Conservation (phyloP, 2,113 vertebrate species). For the Anarrhichthys ocellatus region DNA sequence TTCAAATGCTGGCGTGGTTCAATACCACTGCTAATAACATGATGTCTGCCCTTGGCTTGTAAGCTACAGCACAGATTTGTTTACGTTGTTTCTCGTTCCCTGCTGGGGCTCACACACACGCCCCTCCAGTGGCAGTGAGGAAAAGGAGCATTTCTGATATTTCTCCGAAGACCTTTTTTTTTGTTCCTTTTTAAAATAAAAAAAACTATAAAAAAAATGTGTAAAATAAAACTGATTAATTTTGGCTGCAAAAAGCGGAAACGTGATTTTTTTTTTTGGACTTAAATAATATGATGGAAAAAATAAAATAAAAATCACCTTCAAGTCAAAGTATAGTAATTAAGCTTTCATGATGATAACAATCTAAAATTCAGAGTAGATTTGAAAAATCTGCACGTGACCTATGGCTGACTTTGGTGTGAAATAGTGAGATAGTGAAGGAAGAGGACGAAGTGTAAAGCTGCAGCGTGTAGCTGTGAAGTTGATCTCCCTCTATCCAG, state of each 20-base stretch:
- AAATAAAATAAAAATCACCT: neutral
- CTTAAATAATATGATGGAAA: neutral
- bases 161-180: neutral
- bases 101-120: conserved; percentile 6
- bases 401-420: conserved; percentile 17
- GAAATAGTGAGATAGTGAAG: conserved; percentile 48
- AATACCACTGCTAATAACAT: neutral
- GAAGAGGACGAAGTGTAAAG: conserved; percentile 60
- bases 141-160: conserved; percentile 1
- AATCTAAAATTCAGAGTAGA: neutral
- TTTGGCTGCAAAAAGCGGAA: neutral
- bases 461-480: conserved; percentile 58
- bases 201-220: neutral
- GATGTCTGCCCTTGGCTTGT: neutral
- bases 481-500: conserved; percentile 75
- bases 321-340: neutral
- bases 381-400: conserved; percentile 4
- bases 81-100: neutral
- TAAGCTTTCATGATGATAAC: neutral
- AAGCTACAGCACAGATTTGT: neutral
- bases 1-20: neutral
- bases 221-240: neutral
- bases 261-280: neutral
- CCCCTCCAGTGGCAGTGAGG: neutral
- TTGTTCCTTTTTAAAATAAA: neutral